Base-by-base conservation (phyloP, 92 coral and sea anemone genomes). In the Micromussa lordhowensis region DNA sequence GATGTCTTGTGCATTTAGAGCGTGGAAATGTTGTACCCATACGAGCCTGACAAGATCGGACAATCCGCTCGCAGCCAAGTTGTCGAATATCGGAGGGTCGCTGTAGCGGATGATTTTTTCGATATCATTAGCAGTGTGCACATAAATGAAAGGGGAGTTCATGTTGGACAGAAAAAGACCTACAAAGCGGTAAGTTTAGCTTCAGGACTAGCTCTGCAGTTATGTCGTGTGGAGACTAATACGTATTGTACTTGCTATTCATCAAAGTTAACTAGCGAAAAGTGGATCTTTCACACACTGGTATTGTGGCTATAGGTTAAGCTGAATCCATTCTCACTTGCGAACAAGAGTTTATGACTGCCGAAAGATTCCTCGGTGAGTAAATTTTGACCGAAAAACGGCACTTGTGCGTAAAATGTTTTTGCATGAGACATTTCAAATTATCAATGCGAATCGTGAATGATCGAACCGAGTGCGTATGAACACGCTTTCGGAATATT, bases 101-200 rank as follows among this genome's bases (percentile, higher is more conserved):
- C 99, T 22, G 99, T 98, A 7, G 99, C 98, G 10, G 99, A 96
- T 34, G 99, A 98, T 64, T 98, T 98, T 88, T 98, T 96, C 93
- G 98, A 95, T 71, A 96, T 98, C 86, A 98, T 98, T 73, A 95
- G 99, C 91, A 94, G 96, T 68, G 99, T 98, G 21, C 99, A 98
- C 89, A 98, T 98, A 51, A 96, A 93, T 86, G 99, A 98, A n/a
- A 89, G 99, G 68, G 99, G 99, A 59, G 92, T 98, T 53, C 99
- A 98, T 78, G 99, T 98, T 38, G 99, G 99, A 35, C 99, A 98
- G 83, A 98, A 98, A 93, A 98, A 98, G 88, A 98, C 99, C 17
- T 98, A 98, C 82, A 92, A 96, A 89, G 99, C 99, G 91, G 99
- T 98, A 79, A 93, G 99, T 92, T 75, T 38, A 57, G 36, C 53